phyloP scores from a whole-genome alignment of 2,797 vertebrate genomes.

The Poecilia gillii region DNA sequence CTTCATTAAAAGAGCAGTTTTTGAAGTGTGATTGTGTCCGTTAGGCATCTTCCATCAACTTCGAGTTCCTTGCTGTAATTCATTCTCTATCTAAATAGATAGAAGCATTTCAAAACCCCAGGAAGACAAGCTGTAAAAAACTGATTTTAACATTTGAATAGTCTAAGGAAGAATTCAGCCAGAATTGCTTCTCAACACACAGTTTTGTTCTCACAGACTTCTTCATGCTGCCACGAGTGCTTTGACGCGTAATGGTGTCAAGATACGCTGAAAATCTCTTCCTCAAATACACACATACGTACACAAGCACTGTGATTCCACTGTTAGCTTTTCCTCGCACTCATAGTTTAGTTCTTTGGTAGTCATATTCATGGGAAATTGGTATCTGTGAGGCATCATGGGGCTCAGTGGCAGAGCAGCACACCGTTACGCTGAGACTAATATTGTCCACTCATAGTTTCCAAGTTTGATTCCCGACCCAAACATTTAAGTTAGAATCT shows the following conservation, averaged over 20 bases:
- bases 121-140: constrained; percentile 62
- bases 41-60: constrained; percentile 42
- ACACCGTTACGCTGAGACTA: not conserved
- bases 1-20: not conserved
- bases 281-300: not conserved
- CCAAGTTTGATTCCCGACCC: not conserved
- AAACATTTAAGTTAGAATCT: too few relatives aligned
- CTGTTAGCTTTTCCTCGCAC: constrained; percentile 14
- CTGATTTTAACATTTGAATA: constrained; percentile 46
- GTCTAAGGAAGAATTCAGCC: constrained; percentile 30
- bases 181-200: constrained; percentile 30
- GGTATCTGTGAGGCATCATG: not conserved
- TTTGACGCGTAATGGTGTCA: constrained; percentile 42
- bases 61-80: constrained; percentile 47
- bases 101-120: constrained; percentile 25
- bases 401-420: not conserved
- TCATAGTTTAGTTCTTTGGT: constrained; percentile 9
- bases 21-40: constrained; percentile 39
- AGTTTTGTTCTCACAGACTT: constrained; percentile 36
- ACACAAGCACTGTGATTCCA: not conserved
- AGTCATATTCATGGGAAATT: constrained; percentile 2
- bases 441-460: not conserved
- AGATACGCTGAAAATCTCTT: constrained; percentile 11
- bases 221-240: constrained; percentile 14
- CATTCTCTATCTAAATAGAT: constrained; percentile 47